These are phyloP conservation scores for Aphaenogaster floridana DNA, from an alignment of 1,140 invertebrate genomes.

Conservation along the genomic window DNA sequence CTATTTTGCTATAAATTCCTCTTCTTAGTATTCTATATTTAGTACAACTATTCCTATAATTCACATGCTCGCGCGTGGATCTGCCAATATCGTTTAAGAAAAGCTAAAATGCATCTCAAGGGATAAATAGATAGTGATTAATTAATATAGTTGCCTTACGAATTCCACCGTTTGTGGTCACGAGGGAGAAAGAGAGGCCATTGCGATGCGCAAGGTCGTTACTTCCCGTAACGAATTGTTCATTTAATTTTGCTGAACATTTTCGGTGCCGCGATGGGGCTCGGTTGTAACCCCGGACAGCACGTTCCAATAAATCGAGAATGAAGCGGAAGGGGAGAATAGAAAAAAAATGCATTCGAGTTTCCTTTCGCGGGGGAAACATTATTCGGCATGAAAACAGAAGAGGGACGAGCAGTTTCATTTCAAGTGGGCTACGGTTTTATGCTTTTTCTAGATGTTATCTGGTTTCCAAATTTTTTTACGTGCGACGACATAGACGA, in stretches of 20 bases:
- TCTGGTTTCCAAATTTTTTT: conserved; percentile 78
- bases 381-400: conserved; percentile 58
- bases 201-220: conserved; percentile 76
- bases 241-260: conserved; percentile 83
- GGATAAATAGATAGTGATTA: conserved; percentile 75
- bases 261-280: conserved; percentile 75
- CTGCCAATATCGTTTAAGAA: conserved; percentile 67
- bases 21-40: not conserved
- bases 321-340: conserved; percentile 40
- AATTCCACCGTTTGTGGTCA: conserved; percentile 65
- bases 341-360: conserved; percentile 67
- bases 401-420: conserved; percentile 56
- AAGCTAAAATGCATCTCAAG: conserved; percentile 65
- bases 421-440: conserved; percentile 62
- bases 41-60: not conserved
- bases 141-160: conserved; percentile 70
- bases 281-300: conserved; percentile 69
- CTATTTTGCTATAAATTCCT: not conserved
- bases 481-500: conserved; percentile 69
- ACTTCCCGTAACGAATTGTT: conserved; percentile 81
- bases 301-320: conserved; percentile 75
- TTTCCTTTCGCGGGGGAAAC: conserved; percentile 68
- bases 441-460: conserved; percentile 78
- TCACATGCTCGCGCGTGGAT: not conserved
- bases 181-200: conserved; percentile 69